Percentiles rank a stretch among this genome's conserved stretches.
These are phyloP conservation scores for Tipula confusa DNA, from an alignment of 2,888 invertebrate species.

Conservation along the genomic window DNA sequence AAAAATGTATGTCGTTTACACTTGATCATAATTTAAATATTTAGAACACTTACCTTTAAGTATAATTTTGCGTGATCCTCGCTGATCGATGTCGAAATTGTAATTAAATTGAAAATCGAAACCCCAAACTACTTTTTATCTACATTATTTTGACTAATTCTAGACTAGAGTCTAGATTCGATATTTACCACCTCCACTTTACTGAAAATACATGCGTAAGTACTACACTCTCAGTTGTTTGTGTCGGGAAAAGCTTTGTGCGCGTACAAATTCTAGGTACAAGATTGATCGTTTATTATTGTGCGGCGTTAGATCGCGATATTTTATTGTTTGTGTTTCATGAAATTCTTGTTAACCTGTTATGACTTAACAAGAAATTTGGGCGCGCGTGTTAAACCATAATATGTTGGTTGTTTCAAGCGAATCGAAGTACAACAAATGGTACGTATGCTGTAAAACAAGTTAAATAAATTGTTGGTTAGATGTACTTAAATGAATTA, in stretches of 20 bases:
- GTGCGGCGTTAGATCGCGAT: not conserved
- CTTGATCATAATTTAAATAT: too few relatives aligned
- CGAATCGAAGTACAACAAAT: too few relatives aligned
- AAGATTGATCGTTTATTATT: not conserved
- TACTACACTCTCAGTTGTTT: not conserved
- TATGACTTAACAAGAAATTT: too few relatives aligned
- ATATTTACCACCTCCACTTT: not conserved
- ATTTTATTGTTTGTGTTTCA: too few relatives aligned
- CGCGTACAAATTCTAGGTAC: not conserved
- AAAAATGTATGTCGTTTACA: too few relatives aligned
- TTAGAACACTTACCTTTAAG: not conserved
- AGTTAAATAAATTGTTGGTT: too few relatives aligned
- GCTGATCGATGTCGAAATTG: conserved; percentile 20
- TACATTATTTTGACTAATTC: not conserved
- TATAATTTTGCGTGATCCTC: conserved; percentile 28
- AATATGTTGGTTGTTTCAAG: too few relatives aligned
- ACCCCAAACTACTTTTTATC: conserved; percentile 3
- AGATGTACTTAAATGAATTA: too few relatives aligned
- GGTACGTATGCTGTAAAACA: too few relatives aligned
- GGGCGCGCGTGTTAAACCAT: too few relatives aligned
- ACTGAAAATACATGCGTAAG: not conserved
- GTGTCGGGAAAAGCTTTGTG: not conserved
- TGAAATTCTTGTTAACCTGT: not conserved
- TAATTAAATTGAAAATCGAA: not conserved
- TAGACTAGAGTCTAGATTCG: not conserved